These are phyloP conservation scores for Orthochromis malagaraziensis DNA, from an alignment of 2,113 vertebrate species.

Conservation along the genomic window DNA sequence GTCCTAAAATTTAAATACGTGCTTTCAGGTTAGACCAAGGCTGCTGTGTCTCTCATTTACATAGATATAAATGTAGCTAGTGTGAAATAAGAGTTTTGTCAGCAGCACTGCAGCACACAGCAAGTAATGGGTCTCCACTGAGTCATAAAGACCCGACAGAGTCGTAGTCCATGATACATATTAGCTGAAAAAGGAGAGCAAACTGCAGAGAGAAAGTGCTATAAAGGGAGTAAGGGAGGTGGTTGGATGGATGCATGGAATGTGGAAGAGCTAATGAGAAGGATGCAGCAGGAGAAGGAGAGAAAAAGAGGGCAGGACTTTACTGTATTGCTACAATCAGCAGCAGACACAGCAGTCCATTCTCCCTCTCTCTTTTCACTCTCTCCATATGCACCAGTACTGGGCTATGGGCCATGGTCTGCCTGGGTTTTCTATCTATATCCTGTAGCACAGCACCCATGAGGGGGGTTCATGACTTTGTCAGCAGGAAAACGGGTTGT, in stretches of 20 bases:
- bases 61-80: constrained; percentile 14
- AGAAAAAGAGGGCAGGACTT: not conserved
- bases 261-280: not conserved
- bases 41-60: not conserved
- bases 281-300: not conserved
- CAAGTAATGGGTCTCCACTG: constrained; percentile 14
- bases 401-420: constrained; percentile 16
- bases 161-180: not conserved
- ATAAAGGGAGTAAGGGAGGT: not conserved
- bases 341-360: not conserved
- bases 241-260: not conserved
- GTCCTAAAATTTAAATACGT: not conserved
- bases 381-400: not conserved
- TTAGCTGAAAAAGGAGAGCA: not conserved
- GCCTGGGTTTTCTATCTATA: constrained; percentile 47
- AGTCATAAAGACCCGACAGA: not conserved
- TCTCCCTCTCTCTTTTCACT: not conserved
- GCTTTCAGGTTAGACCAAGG: not conserved
- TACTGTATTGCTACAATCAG: constrained; percentile 17
- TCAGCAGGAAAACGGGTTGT: constrained; percentile 40
- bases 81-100: not conserved
- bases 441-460: constrained; percentile 41
- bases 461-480: constrained; percentile 25
- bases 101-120: not conserved
- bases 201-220: not conserved